phyloP scores from a whole-genome alignment of 2,888 invertebrate genomes.

The Trichogramma evanescens region DNA sequence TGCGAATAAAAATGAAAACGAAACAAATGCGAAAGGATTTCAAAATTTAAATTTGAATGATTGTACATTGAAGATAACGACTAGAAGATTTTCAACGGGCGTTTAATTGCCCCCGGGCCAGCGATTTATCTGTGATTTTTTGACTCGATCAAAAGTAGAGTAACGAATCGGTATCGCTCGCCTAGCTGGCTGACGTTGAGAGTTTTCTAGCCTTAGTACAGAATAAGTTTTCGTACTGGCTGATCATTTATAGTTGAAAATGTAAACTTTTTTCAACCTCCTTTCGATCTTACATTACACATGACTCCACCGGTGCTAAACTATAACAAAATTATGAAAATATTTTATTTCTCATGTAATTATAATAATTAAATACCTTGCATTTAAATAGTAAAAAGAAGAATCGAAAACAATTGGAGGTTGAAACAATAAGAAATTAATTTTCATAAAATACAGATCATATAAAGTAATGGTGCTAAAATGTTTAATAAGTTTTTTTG shows the following conservation, averaged over 20 bases:
- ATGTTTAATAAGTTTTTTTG: too few relatives aligned
- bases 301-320: too few relatives aligned
- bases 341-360: too few relatives aligned
- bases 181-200: constrained; percentile 41
- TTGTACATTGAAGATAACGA: background rate
- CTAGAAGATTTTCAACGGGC: constrained; percentile 35
- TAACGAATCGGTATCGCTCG: constrained; percentile 32
- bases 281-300: too few relatives aligned
- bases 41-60: background rate
- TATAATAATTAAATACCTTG: too few relatives aligned
- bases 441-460: too few relatives aligned
- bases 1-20: background rate
- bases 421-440: too few relatives aligned
- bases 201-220: constrained; percentile 18
- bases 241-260: background rate
- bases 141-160: background rate
- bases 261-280: too few relatives aligned
- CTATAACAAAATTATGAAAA: too few relatives aligned
- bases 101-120: constrained; percentile 38
- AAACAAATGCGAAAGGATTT: background rate
- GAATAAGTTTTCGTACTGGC: constrained; percentile 10
- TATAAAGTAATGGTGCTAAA: too few relatives aligned
- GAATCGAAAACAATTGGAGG: too few relatives aligned
- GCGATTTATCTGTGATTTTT: constrained; percentile 30
- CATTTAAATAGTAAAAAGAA: too few relatives aligned